Evolutionary conservation across 2,113 vertebrate species (phyloP), one percentile per base, ranked within the genome.

Genomic region (Arvicanthis niloticus): DNA sequence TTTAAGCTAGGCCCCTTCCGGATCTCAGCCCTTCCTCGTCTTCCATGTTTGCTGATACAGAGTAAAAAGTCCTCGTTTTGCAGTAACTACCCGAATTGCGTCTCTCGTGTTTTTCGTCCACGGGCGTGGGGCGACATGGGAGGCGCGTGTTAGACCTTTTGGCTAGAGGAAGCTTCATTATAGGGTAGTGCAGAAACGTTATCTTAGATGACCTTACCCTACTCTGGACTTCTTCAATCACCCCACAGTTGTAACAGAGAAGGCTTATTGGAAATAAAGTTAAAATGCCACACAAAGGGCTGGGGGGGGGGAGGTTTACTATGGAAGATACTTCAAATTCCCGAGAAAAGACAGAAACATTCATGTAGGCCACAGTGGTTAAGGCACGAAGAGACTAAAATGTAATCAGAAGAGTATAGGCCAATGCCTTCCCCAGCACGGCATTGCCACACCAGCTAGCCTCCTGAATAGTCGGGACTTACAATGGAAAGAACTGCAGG

Each of bases 191-290:
- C 21, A 56, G 73, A 91, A 62, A 87, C 11, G 2, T 53, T 70
- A 56, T 72, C 15, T 24, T 37, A 58, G 58, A 84, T 45, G 40
- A 19, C 9, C 19, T 84, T 42, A 62, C 58, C 15, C 15, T 2
- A 85, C 45, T 72, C 53, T 15, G 53, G 53, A 21, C 37, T 91
- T 87, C 22, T 68, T 58, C 42, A 65, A 42, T 65, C 62, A 85
- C 19, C 40, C 53, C 31, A 68, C 12, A 80, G 73, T 80, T 26
- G 42, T 72, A 72, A 80, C 21, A 56, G 29, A 70, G 31, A n/a
- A 37, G 26, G 19, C 40, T 96, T 62, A 73, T 80, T 45, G 88
- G 45, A 93, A 93, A 93, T n/a, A 73, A 48, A 80, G 16, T 73
- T 8, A 53, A 56, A 93, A 93, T 56, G n/a, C 22, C 78, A 40